Base-by-base conservation (phyloP, 2,797 vertebrate genomes). In the Yasuhikotakia modesta region DNA sequence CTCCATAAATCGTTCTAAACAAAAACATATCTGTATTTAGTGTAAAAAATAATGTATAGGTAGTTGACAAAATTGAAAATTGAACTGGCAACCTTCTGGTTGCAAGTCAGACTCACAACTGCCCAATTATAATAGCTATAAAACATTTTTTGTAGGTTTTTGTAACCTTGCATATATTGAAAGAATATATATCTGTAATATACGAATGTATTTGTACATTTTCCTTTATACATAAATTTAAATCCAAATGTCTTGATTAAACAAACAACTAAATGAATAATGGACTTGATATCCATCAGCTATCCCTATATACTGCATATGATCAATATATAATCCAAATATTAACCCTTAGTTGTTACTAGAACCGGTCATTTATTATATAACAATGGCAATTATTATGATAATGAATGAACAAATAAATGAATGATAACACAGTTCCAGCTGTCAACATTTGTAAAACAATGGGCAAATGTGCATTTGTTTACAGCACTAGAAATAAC, bases 401-500 rank as follows among this genome's bases (percentile, higher is more conserved):
- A 65, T 39, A 65, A n/a, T 73, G 60, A 63, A 73, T 24, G 27
- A 27, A 27, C 27, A 27, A 27, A 27, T 27, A 27, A 27, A 27
- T 27, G 21, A 58, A 14, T 27, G 57, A 58, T 58, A 58, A 53
- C 46, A 67, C 46, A 22, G 58, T 64, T 46, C 39, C 52, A 64
- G 68, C 24, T 64, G 43, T 48, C 67, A 71, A 12, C 4, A 19
- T 39, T 58, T 65, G 11, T 16, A 14, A 21, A 50, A 24, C 43
- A 45, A 71, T 46, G 17, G 57, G 27, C 22, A 71, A 76, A 52
- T 76, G 32, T 70, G 45, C 35, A 24, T 78, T 83, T 74, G 70
- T 71, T 78, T 70, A 8, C 77, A 71, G 73, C 27, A 27, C 72
- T 72, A 68, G 27, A 79, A 70, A 66, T 27, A 55, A 48, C 19